These are phyloP conservation scores for Lordiphosa collinella DNA, from an alignment of 1,140 invertebrate species.

Conservation along the genomic window DNA sequence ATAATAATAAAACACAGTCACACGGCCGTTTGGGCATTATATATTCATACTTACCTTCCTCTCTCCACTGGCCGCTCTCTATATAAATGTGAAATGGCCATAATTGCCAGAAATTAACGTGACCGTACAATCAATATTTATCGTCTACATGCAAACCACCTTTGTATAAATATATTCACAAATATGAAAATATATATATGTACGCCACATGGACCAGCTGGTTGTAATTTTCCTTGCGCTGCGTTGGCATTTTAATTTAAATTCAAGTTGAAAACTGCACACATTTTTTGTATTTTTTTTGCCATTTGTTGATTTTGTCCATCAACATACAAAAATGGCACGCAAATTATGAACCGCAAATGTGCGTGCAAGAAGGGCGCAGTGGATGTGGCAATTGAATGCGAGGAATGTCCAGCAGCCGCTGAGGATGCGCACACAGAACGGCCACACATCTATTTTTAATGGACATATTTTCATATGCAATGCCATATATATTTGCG, in stretches of 20 bases:
- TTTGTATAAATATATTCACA: constrained; percentile 25
- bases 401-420: constrained; percentile 34
- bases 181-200: constrained; percentile 24
- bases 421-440: constrained; percentile 26
- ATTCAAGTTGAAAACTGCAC: constrained; percentile 63
- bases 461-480: constrained; percentile 62
- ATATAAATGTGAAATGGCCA: constrained; percentile 49
- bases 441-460: constrained; percentile 67
- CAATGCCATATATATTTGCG: constrained; percentile 23
- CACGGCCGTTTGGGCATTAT: constrained; percentile 13
- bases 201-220: constrained; percentile 12
- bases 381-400: constrained; percentile 26
- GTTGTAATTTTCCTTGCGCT: constrained; percentile 53
- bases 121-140: constrained; percentile 69
- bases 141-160: constrained; percentile 30
- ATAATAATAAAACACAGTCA: constrained; percentile 20
- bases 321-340: constrained; percentile 75
- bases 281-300: constrained; percentile 28
- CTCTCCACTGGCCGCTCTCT: background rate
- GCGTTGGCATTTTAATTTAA: constrained; percentile 71
- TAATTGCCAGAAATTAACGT: constrained; percentile 74
- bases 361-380: constrained; percentile 49
- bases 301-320: constrained; percentile 69
- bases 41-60: constrained; percentile 16
- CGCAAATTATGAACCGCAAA: constrained; percentile 75